Conservation (phyloP, 2,113 vertebrate species). For the Clarias macrocephalus region DNA sequence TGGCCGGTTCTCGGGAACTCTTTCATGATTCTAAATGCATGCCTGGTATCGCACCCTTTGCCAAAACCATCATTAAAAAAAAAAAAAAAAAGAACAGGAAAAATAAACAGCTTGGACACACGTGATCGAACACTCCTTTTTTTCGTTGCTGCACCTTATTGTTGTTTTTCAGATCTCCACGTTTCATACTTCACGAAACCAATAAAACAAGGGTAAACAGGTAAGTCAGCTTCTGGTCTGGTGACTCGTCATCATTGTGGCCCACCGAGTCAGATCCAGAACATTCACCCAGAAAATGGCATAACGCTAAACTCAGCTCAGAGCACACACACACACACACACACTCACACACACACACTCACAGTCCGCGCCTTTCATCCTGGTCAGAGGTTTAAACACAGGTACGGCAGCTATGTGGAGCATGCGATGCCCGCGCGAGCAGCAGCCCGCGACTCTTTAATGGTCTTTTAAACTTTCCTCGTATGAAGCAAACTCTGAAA, state of each 20-base stretch:
- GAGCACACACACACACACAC: not conserved
- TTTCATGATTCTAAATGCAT: not conserved
- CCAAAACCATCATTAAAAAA: not conserved
- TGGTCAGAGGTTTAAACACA: not conserved
- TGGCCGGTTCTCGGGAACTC: not conserved
- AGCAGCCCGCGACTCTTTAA: not conserved
- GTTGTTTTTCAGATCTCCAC: not conserved
- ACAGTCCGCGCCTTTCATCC: not conserved
- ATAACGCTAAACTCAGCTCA: not conserved
- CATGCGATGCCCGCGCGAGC: not conserved
- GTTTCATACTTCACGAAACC: not conserved
- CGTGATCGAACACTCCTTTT: not conserved
- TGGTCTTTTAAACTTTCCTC: conserved; percentile 6
- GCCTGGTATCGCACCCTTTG: not conserved
- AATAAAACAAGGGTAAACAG: not conserved
- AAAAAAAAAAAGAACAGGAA: not conserved
- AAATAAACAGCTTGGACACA: not conserved
- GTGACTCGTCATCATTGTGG: not conserved
- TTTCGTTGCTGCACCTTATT: too few relatives aligned
- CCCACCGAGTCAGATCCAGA: not conserved
- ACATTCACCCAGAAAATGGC: not conserved
- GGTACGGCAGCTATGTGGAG: not conserved
- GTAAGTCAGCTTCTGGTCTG: not conserved
- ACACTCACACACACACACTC: not conserved
- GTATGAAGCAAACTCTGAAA: not conserved